These are phyloP conservation scores for Nebria ingens DNA, from an alignment of 1,140 invertebrate genomes.

Conservation along the genomic window DNA sequence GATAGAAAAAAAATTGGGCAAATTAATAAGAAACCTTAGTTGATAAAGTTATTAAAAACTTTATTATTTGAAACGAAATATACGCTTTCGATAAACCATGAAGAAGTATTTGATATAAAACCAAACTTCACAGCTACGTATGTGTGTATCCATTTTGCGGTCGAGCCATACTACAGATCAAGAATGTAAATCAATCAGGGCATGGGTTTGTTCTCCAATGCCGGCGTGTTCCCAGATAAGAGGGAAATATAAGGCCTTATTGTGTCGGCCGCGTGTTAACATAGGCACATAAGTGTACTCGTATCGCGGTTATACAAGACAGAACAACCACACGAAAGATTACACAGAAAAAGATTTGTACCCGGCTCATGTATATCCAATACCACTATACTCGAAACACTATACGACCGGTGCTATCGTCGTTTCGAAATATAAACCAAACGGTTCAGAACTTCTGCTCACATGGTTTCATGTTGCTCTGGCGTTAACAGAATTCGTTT, in stretches of 20 bases:
- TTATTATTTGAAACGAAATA: too few relatives aligned
- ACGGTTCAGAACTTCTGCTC: neutral
- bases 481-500: too few relatives aligned
- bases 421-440: neutral
- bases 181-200: constrained; percentile 7
- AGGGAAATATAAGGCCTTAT: constrained; percentile 8
- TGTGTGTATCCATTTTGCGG: too few relatives aligned
- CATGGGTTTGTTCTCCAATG: neutral
- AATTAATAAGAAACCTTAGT: too few relatives aligned
- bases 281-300: neutral
- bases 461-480: too few relatives aligned
- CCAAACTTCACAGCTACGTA: too few relatives aligned
- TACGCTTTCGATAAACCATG: too few relatives aligned
- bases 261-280: constrained; percentile 1
- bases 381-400: neutral
- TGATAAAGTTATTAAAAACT: too few relatives aligned
- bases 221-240: neutral
- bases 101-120: too few relatives aligned
- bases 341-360: constrained; percentile 1
- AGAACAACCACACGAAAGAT: neutral
- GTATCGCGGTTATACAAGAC: neutral
- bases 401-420: neutral
- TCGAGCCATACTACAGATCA: neutral
- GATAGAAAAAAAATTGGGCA: too few relatives aligned
- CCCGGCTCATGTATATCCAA: neutral